A percentile compares a stretch with the other conserved stretches of the same genome.
phyloP scores from a whole-genome alignment of 2,113 vertebrate genomes.

The Aspiorhynchus laticeps region DNA sequence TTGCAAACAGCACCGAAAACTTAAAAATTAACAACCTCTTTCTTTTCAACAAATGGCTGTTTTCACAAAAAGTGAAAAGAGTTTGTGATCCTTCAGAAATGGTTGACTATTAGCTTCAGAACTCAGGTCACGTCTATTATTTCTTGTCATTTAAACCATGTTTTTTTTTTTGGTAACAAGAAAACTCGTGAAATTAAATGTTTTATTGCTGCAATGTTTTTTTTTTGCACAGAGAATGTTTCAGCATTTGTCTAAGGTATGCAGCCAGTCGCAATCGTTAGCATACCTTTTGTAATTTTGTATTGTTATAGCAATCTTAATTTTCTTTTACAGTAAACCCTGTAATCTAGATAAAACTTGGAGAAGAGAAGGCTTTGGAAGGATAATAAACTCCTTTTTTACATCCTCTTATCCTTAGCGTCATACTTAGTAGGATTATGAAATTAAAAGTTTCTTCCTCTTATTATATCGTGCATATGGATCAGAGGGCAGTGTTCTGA shows the following conservation, averaged over 20 bases:
- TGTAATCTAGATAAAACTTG: slow-evolving; percentile 37
- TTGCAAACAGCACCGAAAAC: background rate
- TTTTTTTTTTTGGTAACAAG: no score
- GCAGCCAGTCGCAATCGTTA: background rate
- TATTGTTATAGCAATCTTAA: slow-evolving; percentile 50
- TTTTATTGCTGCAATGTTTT: background rate
- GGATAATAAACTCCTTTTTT: slow-evolving; percentile 43
- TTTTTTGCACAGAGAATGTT: background rate
- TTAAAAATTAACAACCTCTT: background rate
- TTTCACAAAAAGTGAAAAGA: background rate
- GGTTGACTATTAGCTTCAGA: background rate
- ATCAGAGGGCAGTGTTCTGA: slow-evolving; percentile 23
- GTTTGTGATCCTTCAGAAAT: background rate
- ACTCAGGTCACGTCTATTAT: background rate
- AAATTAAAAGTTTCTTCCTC: slow-evolving; percentile 16
- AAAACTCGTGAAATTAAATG: slow-evolving; percentile 13
- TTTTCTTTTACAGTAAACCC: slow-evolving; percentile 37
- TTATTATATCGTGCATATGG: slow-evolving; percentile 37
- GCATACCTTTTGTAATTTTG: slow-evolving; percentile 10
- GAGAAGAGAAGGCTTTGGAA: background rate
- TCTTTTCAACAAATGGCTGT: background rate
- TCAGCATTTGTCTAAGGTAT: background rate
- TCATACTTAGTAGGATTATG: slow-evolving; percentile 26
- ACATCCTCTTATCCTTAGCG: slow-evolving; percentile 16
- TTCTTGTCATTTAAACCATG: background rate